Percentiles rank a stretch among this genome's conserved stretches.
Conservation (phyloP, 2,797 vertebrate genomes). For the Molossus molossus region DNA sequence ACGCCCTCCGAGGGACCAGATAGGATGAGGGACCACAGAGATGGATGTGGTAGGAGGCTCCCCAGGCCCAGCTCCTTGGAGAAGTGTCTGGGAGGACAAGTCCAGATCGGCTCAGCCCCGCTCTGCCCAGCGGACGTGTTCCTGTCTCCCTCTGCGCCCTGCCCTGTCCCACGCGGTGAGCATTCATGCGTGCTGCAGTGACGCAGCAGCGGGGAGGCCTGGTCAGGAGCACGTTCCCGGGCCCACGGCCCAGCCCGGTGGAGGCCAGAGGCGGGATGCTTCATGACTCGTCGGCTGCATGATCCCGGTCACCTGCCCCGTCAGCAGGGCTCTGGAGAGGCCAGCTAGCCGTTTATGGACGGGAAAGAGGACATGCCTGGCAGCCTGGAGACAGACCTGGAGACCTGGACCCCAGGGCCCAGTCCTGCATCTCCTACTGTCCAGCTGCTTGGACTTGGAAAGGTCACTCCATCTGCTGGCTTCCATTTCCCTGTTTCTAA, state of each 20-base stretch:
- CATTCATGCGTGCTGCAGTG: neutral
- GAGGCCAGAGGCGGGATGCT: fast-evolving
- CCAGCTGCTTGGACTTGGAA: neutral
- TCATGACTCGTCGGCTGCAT: neutral
- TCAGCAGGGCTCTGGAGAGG: neutral
- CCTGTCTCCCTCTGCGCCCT: neutral
- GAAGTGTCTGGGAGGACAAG: neutral
- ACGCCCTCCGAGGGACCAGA: neutral
- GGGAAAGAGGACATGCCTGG: neutral
- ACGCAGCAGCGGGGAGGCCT: neutral
- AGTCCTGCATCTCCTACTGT: neutral
- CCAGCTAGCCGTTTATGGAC: neutral
- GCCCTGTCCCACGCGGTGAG: fast-evolving
- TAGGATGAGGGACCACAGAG: neutral
- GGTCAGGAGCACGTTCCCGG: neutral
- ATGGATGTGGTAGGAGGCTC: no score
- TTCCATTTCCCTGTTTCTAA: neutral
- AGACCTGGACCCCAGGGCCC: neutral
- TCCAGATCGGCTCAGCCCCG: neutral
- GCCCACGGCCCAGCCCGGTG: neutral
- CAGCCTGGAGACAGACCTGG: neutral
- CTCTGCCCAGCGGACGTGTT: neutral
- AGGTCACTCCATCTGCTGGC: neutral
- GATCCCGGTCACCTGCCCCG: neutral
- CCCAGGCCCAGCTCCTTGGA: neutral